Evolutionary conservation across 2,113 vertebrate genomes (phyloP).

Genomic region (Oplegnathus fasciatus): DNA sequence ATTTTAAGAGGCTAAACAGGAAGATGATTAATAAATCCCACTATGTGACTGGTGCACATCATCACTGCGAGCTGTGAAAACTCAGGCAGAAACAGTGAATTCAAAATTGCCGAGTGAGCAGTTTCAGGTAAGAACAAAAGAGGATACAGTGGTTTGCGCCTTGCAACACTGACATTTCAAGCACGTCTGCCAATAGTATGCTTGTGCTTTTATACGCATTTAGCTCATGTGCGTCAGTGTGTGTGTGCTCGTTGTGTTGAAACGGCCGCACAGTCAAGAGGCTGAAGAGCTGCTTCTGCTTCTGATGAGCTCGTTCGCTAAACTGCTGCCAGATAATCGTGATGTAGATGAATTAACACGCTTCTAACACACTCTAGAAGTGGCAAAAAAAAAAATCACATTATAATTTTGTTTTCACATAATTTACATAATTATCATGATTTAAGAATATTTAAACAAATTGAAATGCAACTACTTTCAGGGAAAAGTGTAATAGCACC

Average conservation of each 20-base stretch:
- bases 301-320: background rate
- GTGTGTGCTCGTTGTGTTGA: background rate
- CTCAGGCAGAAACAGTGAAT: background rate
- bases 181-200: background rate
- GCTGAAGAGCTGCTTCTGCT: slow-evolving; percentile 3
- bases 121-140: slow-evolving; percentile 10
- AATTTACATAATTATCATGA: background rate
- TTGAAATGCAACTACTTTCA: background rate
- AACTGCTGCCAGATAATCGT: background rate
- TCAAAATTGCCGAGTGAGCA: background rate
- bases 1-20: background rate
- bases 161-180: background rate
- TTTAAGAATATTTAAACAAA: too few relatives aligned
- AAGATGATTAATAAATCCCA: background rate
- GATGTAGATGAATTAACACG: too few relatives aligned
- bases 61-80: background rate
- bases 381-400: too few relatives aligned
- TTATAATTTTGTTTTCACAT: too few relatives aligned
- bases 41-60: background rate
- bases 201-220: background rate
- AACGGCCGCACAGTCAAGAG: background rate
- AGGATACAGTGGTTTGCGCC: slow-evolving; percentile 7
- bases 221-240: background rate
- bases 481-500: background rate
- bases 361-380: too few relatives aligned